A percentile compares a stretch with the other conserved stretches of the same genome.
Evolutionary conservation across 2,797 vertebrate genomes (phyloP).

Genomic region (Pteropus rufus): DNA sequence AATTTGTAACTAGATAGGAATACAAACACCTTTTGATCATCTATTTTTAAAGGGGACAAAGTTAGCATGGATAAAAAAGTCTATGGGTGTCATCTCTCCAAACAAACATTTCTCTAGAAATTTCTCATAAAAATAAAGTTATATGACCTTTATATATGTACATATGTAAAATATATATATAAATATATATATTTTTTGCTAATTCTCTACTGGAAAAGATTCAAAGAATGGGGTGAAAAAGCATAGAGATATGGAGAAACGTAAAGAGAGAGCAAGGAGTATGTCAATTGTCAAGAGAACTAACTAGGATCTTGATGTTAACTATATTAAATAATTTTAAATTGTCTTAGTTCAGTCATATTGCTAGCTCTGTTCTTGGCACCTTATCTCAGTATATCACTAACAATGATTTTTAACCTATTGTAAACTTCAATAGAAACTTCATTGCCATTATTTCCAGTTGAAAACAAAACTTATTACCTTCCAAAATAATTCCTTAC

Average conservation of each 20-base stretch:
- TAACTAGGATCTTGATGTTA: background rate
- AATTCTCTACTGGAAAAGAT: background rate
- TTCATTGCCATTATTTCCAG: background rate
- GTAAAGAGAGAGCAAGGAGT: background rate
- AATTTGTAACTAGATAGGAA: background rate
- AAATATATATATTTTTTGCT: background rate
- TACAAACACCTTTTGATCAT: constrained; percentile 1
- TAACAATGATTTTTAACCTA: background rate
- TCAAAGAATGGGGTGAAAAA: background rate
- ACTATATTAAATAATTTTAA: background rate
- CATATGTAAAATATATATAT: too few relatives aligned
- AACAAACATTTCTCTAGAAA: background rate
- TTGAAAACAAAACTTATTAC: background rate
- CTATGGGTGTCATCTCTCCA: background rate
- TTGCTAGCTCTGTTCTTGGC: background rate
- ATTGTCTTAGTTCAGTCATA: background rate
- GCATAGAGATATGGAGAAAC: background rate
- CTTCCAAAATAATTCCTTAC: background rate
- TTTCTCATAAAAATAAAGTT: constrained; percentile 11
- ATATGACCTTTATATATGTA: background rate
- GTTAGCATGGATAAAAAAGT: background rate
- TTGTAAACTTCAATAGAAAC: background rate
- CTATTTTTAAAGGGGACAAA: constrained; percentile 11
- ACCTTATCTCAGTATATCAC: background rate
- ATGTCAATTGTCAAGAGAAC: background rate